Base-by-base conservation (phyloP, 2,113 vertebrate genomes). In the Sorex araneus region DNA sequence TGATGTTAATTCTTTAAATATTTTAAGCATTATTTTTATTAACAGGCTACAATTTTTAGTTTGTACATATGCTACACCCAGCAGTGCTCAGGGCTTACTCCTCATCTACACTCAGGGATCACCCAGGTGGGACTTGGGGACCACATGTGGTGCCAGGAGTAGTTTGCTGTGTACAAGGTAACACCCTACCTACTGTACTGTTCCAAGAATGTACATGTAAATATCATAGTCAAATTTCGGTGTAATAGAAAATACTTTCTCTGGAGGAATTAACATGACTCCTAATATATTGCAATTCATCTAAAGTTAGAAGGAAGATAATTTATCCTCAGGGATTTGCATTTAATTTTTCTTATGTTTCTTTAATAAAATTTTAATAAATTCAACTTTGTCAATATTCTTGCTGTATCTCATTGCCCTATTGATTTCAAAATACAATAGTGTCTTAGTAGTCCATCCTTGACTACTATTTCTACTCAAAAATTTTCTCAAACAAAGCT, bases 311-410 rank as follows among this genome's bases (percentile, higher is more conserved):
- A 81, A 66, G 36, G 9, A 54, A 54, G 54, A 79, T 3, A 57
- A 70, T 70, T 91, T 84, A 70, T 50, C 15, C 1, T 25, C 6
- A 69, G 8, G 1, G 27, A 10, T 74, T 8, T 34, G 69, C 18
- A 66, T 70, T 71, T 76, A 70, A 66, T 66, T 85, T n/a, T 63
- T 3, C 10, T 60, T 63, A 27, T 43, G 74, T 83, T 32, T 69
- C 30, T 50, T 71, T 84, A 77, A 92, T 81, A 32, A 71, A 69
- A 25, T 70, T 83, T 28, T 84, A 64, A 34, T 30, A 45, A 66
- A 25, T 7, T 70, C 73, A 18, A 18, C 7, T 34, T 75, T 74
- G 3, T 32, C n/a, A 67, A 3, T 28, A 16, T 64, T 11, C 3
- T 81, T 47, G 8, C 43, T 50, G 9, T 27, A 25, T 78, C 15